Conservation (phyloP, 2,113 vertebrate genomes). For the Cavia porcellus region DNA sequence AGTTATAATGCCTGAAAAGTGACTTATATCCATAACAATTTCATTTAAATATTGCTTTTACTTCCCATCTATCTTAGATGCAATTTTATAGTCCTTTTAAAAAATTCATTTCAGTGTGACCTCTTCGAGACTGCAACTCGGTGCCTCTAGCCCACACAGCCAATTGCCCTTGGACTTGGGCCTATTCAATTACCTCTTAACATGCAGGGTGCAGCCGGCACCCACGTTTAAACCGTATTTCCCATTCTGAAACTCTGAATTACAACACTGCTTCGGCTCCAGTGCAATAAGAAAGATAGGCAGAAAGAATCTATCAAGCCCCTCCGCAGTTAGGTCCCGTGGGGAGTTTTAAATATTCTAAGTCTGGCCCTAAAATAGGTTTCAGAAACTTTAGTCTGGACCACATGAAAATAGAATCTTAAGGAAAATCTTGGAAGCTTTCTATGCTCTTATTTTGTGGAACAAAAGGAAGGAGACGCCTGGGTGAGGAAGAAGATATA, state of each 20-base stretch:
- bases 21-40: constrained; percentile 94
- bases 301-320: constrained; percentile 82
- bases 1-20: constrained; percentile 90
- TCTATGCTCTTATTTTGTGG: background rate
- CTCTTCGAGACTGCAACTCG: constrained; percentile 92
- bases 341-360: constrained; percentile 78
- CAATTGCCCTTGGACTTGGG: constrained; percentile 92
- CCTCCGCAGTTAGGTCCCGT: constrained; percentile 70
- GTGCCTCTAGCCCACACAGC: constrained; percentile 92
- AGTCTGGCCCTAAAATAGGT: constrained; percentile 21
- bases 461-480: background rate
- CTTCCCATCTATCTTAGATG: constrained; percentile 94
- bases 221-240: constrained; percentile 90
- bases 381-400: constrained; percentile 46
- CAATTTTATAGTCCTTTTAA: constrained; percentile 96
- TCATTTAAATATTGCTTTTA: constrained; percentile 97
- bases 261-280: constrained; percentile 82
- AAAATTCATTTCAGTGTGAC: constrained; percentile 96
- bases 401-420: constrained; percentile 16
- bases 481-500: background rate
- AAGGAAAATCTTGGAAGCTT: background rate
- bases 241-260: constrained; percentile 86
- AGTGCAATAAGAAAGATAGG: constrained; percentile 82
- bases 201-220: constrained; percentile 86
- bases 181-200: constrained; percentile 95